These are phyloP conservation scores for Aphis gossypii DNA, from an alignment of 1,140 invertebrate species.

Conservation along the genomic window DNA sequence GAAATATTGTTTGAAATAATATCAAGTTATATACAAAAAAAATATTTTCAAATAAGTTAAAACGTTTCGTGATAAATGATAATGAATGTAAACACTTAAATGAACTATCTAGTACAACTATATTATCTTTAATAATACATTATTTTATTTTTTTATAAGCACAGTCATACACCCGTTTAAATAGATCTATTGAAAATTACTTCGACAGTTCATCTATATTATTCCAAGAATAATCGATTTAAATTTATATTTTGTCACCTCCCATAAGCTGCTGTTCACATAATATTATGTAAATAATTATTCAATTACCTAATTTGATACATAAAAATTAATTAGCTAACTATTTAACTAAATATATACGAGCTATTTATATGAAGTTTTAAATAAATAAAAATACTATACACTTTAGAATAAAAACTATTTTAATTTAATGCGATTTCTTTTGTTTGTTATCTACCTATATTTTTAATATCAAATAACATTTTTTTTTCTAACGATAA, in stretches of 20 bases:
- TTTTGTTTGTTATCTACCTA: background rate
- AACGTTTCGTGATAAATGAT: too few relatives aligned
- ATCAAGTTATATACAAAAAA: too few relatives aligned
- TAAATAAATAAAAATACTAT: background rate
- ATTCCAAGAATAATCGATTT: background rate
- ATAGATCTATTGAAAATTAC: background rate
- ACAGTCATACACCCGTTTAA: background rate
- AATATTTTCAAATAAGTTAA: too few relatives aligned
- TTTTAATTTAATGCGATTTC: background rate
- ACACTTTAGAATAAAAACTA: background rate
- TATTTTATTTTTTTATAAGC: background rate
- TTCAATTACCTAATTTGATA: background rate
- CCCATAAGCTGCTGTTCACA: background rate
- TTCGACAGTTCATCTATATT: background rate
- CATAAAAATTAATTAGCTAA: background rate
- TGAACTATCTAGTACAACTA: too few relatives aligned
- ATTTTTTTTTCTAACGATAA: background rate
- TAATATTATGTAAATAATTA: background rate
- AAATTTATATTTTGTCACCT: background rate
- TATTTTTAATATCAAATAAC: background rate
- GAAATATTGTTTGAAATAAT: too few relatives aligned
- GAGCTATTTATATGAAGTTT: background rate
- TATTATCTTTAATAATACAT: background rate
- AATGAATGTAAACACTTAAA: too few relatives aligned
- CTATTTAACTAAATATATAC: background rate